Percentiles rank a stretch among this genome's conserved stretches.
phyloP scores from a whole-genome alignment of 2,113 vertebrate genomes.

The Apus apus region DNA sequence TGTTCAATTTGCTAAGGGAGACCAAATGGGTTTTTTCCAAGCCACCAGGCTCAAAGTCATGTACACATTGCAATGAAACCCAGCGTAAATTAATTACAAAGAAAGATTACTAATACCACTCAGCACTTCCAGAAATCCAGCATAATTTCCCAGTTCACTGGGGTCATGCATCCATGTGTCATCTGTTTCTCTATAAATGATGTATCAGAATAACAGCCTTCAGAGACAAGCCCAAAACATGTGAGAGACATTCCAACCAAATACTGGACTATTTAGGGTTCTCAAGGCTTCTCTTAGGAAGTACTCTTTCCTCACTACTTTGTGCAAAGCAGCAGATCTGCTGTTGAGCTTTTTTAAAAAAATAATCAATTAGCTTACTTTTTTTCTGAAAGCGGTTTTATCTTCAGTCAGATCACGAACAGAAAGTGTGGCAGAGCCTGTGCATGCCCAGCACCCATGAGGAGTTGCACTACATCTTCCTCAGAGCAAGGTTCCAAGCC shows the following conservation, averaged over 20 bases:
- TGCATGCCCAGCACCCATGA: accelerated
- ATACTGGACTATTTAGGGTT: neutral
- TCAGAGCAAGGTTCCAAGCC: neutral
- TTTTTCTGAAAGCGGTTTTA: neutral
- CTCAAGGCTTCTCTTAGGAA: neutral
- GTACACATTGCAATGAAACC: neutral
- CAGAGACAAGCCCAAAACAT: accelerated
- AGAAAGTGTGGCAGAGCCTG: accelerated
- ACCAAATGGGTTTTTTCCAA: neutral
- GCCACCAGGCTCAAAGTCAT: neutral
- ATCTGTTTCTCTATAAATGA: neutral
- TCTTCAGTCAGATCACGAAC: accelerated
- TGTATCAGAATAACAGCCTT: neutral
- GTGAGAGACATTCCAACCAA: neutral
- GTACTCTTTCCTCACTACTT: neutral
- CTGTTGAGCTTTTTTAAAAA: neutral
- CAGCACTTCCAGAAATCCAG: neutral
- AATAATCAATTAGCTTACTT: neutral
- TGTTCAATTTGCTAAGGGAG: neutral
- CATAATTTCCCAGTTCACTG: neutral
- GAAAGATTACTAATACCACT: neutral
- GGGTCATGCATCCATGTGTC: neutral
- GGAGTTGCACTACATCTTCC: neutral
- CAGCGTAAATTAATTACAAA: neutral
- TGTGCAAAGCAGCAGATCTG: neutral